Percentiles rank a stretch among this genome's conserved stretches.
These are phyloP conservation scores for Willowsia nigromaculata DNA, from an alignment of 2,888 invertebrate genomes.

Conservation along the genomic window DNA sequence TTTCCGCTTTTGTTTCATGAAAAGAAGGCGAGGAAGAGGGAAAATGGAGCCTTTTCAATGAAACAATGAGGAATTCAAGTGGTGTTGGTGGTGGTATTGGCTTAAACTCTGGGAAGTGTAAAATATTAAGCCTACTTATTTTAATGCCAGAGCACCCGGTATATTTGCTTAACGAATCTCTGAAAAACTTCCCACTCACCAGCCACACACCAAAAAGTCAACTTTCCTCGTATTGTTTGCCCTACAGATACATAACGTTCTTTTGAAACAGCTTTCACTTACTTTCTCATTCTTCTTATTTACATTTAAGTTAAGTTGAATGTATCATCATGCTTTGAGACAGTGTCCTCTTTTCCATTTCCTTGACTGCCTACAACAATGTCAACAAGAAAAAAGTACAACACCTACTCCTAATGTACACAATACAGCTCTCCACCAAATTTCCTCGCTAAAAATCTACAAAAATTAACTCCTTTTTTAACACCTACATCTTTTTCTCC, in stretches of 20 bases:
- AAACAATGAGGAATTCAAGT: not conserved
- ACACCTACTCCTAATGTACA: not conserved
- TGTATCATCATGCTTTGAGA: not conserved
- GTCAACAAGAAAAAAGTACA: not conserved
- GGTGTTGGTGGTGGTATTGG: not conserved
- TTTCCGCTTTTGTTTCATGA: not conserved
- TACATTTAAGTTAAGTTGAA: not conserved
- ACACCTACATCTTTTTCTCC: not conserved
- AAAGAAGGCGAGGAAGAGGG: not conserved
- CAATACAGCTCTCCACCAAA: not conserved
- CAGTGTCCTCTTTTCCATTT: not conserved
- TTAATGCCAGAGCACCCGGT: not conserved
- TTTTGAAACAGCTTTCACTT: not conserved
- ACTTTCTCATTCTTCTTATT: not conserved
- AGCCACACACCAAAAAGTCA: not conserved
- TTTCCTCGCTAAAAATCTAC: not conserved
- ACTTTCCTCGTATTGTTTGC: not conserved
- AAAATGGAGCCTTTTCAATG: not conserved
- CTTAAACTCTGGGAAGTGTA: not conserved
- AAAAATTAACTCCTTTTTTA: slow-evolving; percentile 11
- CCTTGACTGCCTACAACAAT: not conserved
- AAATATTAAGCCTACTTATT: not conserved
- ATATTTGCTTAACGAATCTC: not conserved
- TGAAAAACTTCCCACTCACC: not conserved
- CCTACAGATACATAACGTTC: not conserved